phyloP scores from a whole-genome alignment of 2,888 invertebrate species.

The Polietes domitor region DNA sequence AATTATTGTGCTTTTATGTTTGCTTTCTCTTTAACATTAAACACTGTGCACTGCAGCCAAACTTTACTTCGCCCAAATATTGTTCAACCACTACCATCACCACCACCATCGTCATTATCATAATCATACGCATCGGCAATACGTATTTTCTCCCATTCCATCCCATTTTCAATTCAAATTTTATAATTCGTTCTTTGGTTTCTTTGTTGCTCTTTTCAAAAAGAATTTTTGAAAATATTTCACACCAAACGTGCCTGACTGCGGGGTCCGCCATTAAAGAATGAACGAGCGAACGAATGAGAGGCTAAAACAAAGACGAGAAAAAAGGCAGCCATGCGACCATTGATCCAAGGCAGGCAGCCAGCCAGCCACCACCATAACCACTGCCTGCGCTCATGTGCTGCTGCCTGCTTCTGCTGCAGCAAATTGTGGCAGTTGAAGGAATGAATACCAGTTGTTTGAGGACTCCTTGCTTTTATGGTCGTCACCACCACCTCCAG shows the following conservation, averaged over 20 bases:
- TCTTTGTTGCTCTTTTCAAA: neutral
- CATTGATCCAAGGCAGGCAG: neutral
- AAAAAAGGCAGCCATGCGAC: slow-evolving; percentile 11
- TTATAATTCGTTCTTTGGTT: neutral
- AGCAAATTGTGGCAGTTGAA: neutral
- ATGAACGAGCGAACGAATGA: slow-evolving; percentile 25
- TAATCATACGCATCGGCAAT: neutral
- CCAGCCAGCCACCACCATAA: slow-evolving; percentile 34
- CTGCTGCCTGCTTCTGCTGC: neutral
- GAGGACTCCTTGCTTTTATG: neutral
- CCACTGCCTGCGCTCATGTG: neutral
- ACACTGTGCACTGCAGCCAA: too few relatives aligned
- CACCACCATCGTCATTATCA: neutral
- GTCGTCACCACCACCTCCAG: neutral
- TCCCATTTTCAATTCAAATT: neutral
- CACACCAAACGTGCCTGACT: slow-evolving; percentile 1
- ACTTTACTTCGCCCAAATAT: neutral
- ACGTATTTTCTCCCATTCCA: neutral
- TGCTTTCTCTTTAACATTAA: too few relatives aligned
- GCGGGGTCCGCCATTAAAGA: slow-evolving; percentile 13
- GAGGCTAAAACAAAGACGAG: slow-evolving; percentile 7
- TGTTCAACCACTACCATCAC: neutral
- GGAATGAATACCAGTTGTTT: neutral
- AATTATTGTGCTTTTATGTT: too few relatives aligned
- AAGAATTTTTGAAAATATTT: slow-evolving; percentile 15